Base-by-base conservation (phyloP, 2,113 vertebrate species). In the Morone chrysops region DNA sequence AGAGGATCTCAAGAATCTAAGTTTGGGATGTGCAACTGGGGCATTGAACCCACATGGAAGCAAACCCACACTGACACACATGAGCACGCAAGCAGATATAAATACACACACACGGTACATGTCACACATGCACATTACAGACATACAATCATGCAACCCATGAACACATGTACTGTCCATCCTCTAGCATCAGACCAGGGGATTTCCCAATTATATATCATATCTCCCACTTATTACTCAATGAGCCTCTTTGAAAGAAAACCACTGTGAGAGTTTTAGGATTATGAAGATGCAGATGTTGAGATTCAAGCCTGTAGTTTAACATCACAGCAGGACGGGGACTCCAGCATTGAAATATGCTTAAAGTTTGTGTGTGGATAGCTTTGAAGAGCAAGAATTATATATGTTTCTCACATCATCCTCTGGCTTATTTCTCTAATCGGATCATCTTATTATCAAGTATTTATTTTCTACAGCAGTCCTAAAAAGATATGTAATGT, bases 1-100 rank as follows among this genome's bases (percentile, higher is more conserved):
- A 61, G 41, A 75, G 57, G 40, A 59, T 82, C 56, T 81, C 43
- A 72, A 76, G 54, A 72, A 66, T 84, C 12, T 70, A 54, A 63
- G 62, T 81, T 81, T 81, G 48, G 71, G 61, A 80, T 67, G 41
- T 83, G 50, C n/a, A 79, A 41, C 8, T 56, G 66, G 50, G 36
- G 65, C 62, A 40, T 10, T 62, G 54, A 73, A 75, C 50, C 56
- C 75, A 81, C 82, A 61, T 31, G n/a, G 70, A 77, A 60, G 65
- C 41, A 70, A 71, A 36, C 14, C 50, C 56, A 61, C 43, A 47
- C 56, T 0, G 14, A 63, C 50, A 71, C 54, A 47, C 5, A 47
- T 7, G 9, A 17, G 18, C 57, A 82, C 2, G 50, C 47, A 45
- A 14, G 22, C 22, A 54, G 2, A 47, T 11, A 47, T 8, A 68